Conservation (phyloP, 2,113 vertebrate genomes). For the Phoxinus phoxinus region DNA sequence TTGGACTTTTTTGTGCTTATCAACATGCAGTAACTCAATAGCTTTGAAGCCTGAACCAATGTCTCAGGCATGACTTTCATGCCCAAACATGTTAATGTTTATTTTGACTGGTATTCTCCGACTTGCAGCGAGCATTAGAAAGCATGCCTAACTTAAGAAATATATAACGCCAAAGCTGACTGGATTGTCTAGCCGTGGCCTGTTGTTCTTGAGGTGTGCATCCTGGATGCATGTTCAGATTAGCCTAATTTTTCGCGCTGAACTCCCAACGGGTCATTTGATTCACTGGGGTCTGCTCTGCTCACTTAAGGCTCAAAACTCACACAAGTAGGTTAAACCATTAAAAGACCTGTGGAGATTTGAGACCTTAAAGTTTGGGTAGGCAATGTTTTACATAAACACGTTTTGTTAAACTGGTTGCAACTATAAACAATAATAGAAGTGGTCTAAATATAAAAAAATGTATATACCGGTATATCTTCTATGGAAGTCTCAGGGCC, state of each 20-base stretch:
- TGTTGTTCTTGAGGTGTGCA: background rate
- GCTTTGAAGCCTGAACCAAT: background rate
- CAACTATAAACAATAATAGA: too few relatives aligned
- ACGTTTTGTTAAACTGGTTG: too few relatives aligned
- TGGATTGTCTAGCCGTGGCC: background rate
- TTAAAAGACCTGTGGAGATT: background rate
- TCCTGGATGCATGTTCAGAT: constrained; percentile 1
- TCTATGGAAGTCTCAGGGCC: too few relatives aligned
- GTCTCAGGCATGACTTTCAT: background rate
- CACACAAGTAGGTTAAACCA: constrained; percentile 14
- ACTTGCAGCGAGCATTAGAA: background rate
- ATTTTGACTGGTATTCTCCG: background rate
- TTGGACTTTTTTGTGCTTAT: background rate
- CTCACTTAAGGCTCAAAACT: background rate
- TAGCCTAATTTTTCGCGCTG: background rate
- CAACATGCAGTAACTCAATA: background rate
- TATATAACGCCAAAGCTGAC: background rate
- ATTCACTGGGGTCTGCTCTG: background rate
- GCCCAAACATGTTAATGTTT: background rate
- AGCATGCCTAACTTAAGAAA: background rate
- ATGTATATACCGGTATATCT: too few relatives aligned
- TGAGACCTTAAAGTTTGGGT: background rate
- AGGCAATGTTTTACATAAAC: too few relatives aligned
- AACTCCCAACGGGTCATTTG: background rate
- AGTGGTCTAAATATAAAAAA: too few relatives aligned